Base-by-base conservation (phyloP, 1,140 invertebrate genomes). In the Ditylenchus dipsaci region DNA sequence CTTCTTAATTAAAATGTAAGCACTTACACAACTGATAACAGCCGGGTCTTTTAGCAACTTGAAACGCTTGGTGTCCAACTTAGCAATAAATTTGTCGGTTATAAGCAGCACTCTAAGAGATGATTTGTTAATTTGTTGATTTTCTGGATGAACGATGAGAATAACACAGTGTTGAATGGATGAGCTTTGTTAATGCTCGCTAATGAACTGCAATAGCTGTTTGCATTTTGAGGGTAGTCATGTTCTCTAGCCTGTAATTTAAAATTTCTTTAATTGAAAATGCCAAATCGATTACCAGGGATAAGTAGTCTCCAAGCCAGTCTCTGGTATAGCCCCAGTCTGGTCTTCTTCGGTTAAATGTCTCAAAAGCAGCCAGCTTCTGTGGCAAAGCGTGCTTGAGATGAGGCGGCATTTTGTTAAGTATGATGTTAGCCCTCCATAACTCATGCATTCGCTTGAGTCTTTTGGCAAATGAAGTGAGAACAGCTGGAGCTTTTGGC, bases 251-350 rank as follows among this genome's bases (percentile, higher is more conserved):
- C 8, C 58, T 53, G 15, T 21, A 53, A 53, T n/a, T n/a, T 21
- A 26, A 53, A 11, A 38, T 38, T 11, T 38, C 15, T 7, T 53
- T 53, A 53, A 53, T 53, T 53, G 15, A 53, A 8, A 3, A 53
- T 21, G 3, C 15, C 11, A 13, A 5, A 21, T 21, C 15, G 49
- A 15, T 49, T 15, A 75, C 67, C 38, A 66, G 29, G 8, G 88
- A 86, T 63, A 97, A 85, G 82, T 97, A 97, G 85, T 97, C 93
- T 30, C 93, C 93, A 72, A 90, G 87, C 94, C 95, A 97, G 69
- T 88, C 87, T 30, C 92, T 85, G 3, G 87, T 86, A 59, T 90
- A 88, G 0, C 94, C 93, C 89, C 91, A 96, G 63, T 90, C 86
- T 1, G 84, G 78, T 42, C 93, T 87, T 67, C 91, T 88, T 0